A percentile compares a stretch with the other conserved stretches of the same genome.
Evolutionary conservation across 2,113 vertebrate species (phyloP).

Genomic region (Narcine bancroftii): DNA sequence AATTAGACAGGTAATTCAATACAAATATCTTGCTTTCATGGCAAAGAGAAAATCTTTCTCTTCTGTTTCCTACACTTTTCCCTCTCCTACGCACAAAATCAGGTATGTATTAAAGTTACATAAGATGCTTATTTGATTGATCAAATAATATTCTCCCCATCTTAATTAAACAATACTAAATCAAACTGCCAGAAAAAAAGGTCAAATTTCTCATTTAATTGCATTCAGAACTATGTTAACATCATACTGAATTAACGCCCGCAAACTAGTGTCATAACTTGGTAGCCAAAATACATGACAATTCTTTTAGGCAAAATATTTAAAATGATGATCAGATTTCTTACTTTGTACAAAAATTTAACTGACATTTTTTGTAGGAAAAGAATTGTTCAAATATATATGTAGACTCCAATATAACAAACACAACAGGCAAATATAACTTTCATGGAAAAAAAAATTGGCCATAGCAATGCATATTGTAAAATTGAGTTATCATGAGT

Average conservation of each 20-base stretch:
- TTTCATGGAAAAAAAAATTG: background rate
- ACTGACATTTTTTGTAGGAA: background rate
- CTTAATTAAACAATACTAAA: constrained; percentile 34
- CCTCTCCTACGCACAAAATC: background rate
- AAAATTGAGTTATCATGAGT: background rate
- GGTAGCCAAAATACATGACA: background rate
- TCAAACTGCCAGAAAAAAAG: constrained; percentile 28
- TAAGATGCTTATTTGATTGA: background rate
- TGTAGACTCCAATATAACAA: background rate
- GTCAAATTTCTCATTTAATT: constrained; percentile 15
- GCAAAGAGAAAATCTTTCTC: background rate
- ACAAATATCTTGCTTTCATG: background rate
- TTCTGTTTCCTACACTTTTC: too few relatives aligned
- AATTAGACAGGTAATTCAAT: background rate
- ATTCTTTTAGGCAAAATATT: constrained; percentile 4
- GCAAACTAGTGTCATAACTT: constrained; percentile 29
- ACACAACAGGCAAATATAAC: background rate
- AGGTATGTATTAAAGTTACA: background rate
- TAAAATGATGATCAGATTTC: background rate
- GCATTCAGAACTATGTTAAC: constrained; percentile 24
- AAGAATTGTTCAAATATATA: background rate
- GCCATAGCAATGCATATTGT: background rate
- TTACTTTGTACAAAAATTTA: background rate
- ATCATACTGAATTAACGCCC: background rate
- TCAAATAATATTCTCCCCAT: constrained; percentile 25